Evolutionary conservation across 2,113 vertebrate species (phyloP).

Genomic region (Neodon shergylaensis): DNA sequence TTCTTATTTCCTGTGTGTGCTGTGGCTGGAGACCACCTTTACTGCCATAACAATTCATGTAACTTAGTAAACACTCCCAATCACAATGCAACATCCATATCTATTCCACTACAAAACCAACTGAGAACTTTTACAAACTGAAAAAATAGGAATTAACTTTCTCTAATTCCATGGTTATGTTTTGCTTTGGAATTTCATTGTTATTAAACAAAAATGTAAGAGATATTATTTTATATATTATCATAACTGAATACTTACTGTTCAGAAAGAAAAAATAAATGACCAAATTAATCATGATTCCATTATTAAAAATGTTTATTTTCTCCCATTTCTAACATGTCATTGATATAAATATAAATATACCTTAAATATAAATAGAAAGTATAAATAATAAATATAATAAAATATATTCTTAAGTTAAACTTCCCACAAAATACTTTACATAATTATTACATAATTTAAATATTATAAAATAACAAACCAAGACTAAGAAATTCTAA

Average conservation of each 20-base stretch:
- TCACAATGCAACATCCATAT: neutral
- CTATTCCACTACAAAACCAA: slow-evolving; percentile 48
- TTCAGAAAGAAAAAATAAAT: slow-evolving; percentile 3
- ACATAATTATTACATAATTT: slow-evolving; percentile 38
- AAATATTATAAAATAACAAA: slow-evolving; percentile 31
- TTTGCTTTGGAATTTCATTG: slow-evolving; percentile 9
- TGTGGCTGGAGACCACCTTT: neutral
- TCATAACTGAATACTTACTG: neutral
- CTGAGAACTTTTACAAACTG: slow-evolving; percentile 18
- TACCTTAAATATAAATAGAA: neutral
- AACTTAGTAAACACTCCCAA: neutral
- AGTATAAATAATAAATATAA: neutral
- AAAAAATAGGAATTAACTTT: slow-evolving; percentile 6
- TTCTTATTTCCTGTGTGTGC: neutral
- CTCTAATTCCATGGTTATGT: slow-evolving; percentile 24
- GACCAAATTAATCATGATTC: slow-evolving; percentile 8
- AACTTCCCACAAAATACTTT: slow-evolving; percentile 41
- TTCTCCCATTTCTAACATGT: slow-evolving; percentile 31
- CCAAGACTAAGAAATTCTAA: neutral
- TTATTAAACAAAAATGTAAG: slow-evolving; percentile 35
- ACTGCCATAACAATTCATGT: neutral
- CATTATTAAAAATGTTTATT: neutral
- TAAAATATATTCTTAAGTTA: slow-evolving; percentile 31
- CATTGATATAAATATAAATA: neutral
- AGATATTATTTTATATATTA: slow-evolving; percentile 24